phyloP scores from a whole-genome alignment of 2,113 vertebrate species.

The Tragelaphus imberbis region DNA sequence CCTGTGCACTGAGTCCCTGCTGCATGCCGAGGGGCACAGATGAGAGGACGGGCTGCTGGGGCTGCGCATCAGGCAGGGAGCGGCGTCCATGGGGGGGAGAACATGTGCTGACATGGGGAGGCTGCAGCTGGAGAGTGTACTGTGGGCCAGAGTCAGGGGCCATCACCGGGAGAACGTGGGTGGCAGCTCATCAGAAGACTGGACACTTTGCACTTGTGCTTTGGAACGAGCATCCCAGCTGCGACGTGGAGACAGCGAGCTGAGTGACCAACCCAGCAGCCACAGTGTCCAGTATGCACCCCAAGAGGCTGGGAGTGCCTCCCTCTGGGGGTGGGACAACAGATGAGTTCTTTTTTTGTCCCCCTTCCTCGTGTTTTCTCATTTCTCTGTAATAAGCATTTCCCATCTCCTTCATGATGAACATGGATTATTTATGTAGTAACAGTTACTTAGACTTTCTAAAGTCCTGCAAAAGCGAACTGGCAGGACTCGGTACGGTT shows the following conservation, averaged over 20 bases:
- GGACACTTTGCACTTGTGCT: background rate
- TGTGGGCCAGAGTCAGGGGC: background rate
- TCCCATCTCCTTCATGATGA: background rate
- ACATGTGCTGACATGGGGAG: rapidly evolving
- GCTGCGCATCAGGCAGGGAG: background rate
- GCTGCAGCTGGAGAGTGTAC: background rate
- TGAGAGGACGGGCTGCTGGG: background rate
- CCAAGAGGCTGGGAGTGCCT: background rate
- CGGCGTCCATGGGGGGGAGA: background rate
- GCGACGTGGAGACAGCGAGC: background rate
- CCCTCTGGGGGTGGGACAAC: background rate
- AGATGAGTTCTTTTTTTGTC: background rate
- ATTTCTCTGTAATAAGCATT: background rate
- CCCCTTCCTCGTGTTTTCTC: background rate
- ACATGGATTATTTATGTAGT: background rate
- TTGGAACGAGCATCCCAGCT: background rate
- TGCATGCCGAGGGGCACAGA: background rate
- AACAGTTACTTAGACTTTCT: background rate
- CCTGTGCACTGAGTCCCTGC: background rate
- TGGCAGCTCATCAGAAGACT: background rate
- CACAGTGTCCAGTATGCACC: background rate
- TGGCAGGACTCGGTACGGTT: background rate
- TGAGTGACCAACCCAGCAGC: background rate
- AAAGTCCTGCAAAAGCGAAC: background rate
- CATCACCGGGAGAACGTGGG: background rate